Evolutionary conservation across 2,797 vertebrate genomes (phyloP), one percentile per base, ranked within the genome.

Genomic region (Todus mexicanus): DNA sequence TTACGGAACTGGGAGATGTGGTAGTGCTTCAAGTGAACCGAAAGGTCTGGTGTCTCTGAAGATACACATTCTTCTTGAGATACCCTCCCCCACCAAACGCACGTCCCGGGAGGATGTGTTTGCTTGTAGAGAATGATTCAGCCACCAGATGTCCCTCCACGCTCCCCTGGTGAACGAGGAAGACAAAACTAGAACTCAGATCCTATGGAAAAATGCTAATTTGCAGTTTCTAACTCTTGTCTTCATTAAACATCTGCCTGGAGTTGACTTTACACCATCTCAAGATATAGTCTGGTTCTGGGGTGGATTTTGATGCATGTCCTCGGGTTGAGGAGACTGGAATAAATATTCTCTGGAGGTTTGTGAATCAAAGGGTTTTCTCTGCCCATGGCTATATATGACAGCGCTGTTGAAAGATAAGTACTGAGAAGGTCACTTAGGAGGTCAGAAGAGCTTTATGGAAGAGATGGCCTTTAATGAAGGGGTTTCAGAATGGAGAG

Each of bases 101-200:
- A 19, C 0, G 0, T 25, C 64, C 68, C 0, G 3, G 26, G 45
- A 79, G 15, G 47, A 45, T 38, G 29, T 57, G 16, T 22, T 35
- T 72, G 29, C 81, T 75, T 92, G 93, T 92, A 93, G 89, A 38
- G 69, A 91, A 92, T 38, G 31, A 1, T 95, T 95, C 45, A 92
- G 70, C 95, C 95, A 92, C 65, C 79, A 95, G 92, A 56, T 96
- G 95, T 95, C 93, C 65, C 93, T 93, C 86, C 64, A 16, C 50
- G 90, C 73, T 95, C 23, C 78, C 82, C 70, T 31, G 87, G 79
- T 21, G 89, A 92, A 7, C 43, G 21, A 56, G 50, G 43, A 74
- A 63, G 59, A n/a, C 70, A 73, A 66, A 75, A 29, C n/a, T 89
- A 47, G 72, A 38, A 42, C 66, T 19, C 54, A 4, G 48, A 23